Evolutionary conservation across 1,140 invertebrate genomes (phyloP), one percentile per base, ranked within the genome.

Genomic region (Drosophila kohkoa): DNA sequence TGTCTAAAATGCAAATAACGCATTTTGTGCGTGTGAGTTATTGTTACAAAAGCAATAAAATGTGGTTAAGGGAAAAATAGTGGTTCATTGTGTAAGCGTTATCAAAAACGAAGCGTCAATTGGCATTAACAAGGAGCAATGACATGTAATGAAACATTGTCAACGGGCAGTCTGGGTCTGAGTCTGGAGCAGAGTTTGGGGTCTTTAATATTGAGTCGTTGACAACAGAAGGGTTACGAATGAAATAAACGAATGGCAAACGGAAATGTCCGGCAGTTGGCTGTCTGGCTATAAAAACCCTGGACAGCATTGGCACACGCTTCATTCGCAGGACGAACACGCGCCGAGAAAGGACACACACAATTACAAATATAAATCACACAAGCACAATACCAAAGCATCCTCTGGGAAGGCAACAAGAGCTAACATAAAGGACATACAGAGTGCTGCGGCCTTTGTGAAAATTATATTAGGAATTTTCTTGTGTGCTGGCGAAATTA

Each of bases 121-220:
- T 83, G 85, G 81, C 64, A 73, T 77, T 75, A 89, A 81, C 77
- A 79, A 88, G 85, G 70, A 87, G 85, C 85, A 87, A 72, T 83
- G 80, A 89, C 85, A 88, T 89, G 52, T 75, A 89, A 71, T 89
- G 71, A 75, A 89, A 75, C 57, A 78, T 65, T 75, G 81, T 55
- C 62, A 69, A 75, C 20, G 52, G 32, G 35, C 16, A 49, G 48
- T 30, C 16, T 13, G 16, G 16, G 5, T 49, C 48, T 25, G 7
- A 48, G 13, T 48, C 15, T 48, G 62, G 32, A 32, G 32, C 32
- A 10, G 35, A 2, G 35, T 38, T 8, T 38, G 35, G 35, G 35
- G 46, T 6, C 15, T 1, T 4, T 65, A 35, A 13, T 38, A 25
- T 6, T 48, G 57, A 46, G 41, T n/a, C 51, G 51, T 35, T 54